Base-by-base conservation (phyloP, 1,140 invertebrate genomes). In the Neodiprion fabricii region DNA sequence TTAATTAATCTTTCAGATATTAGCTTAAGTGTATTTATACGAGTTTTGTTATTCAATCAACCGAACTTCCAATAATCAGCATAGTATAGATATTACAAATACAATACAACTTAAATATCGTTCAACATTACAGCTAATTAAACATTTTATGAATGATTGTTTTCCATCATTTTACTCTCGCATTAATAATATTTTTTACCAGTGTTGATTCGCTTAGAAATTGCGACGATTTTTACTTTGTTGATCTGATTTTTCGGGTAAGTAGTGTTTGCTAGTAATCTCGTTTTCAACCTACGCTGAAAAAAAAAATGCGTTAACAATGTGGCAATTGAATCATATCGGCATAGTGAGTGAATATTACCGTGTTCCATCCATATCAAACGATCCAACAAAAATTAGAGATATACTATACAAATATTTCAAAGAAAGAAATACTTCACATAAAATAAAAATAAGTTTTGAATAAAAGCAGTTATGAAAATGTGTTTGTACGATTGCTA, bases 61-160 rank as follows among this genome's bases (percentile, higher is more conserved):
- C 81, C 78, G 78, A 82, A 83, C 85, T 84, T 84, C 86, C 80
- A 84, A 85, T 87, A 81, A 81, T 86, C 85, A 83, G 73, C 83
- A 77, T 80, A 86, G 82, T 85, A 88, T 84, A 86, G 83, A 83
- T 84, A 87, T 40, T 88, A 88, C 83, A 88, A 87, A 87, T 87
- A 86, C 80, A 88, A 85, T 80, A 82, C 77, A 87, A 86, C 82
- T 85, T 86, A 85, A 85, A 82, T 85, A 86, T 81, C 21, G 76
- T 84, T 80, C 82, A 84, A 83, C 79, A 78, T 82, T 81, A 80
- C 73, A 74, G 74, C 61, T 72, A 73, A 74, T 76, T 76, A 14
- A 61, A 61, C 11, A 61, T 76, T 72, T 73, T 72, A 78, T 75
- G 71, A 28, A 17, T 77, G 79, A 77, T 78, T 79, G 50, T 79